A percentile compares a stretch with the other conserved stretches of the same genome.
Evolutionary conservation across 2,113 vertebrate species (phyloP).

Genomic region (Gnathonemus echidnorhynchus): DNA sequence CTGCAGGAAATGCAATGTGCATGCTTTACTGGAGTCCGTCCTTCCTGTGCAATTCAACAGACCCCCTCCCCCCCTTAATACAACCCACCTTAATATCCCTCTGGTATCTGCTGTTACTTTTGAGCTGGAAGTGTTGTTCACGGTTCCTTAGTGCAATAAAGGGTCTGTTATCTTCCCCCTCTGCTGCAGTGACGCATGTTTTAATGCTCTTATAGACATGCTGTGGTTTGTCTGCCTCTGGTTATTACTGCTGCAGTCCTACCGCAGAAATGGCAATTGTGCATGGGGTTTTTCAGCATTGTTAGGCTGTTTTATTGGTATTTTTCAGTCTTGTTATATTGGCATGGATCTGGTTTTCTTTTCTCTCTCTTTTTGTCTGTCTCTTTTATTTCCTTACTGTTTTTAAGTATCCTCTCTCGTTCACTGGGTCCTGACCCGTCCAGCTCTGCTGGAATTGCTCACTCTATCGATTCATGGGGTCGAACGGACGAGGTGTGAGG

Average conservation of each 20-base stretch:
- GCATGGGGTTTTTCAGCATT: slow-evolving; percentile 46
- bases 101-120: not conserved
- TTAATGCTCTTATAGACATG: not conserved
- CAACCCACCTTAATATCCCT: not conserved
- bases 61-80: not conserved
- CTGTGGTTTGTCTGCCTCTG: slow-evolving; percentile 15
- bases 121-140: slow-evolving; percentile 18
- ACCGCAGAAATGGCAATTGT: slow-evolving; percentile 27
- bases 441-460: not conserved
- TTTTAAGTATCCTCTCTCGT: not conserved
- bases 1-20: not conserved
- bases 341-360: not conserved
- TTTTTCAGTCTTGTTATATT: slow-evolving; percentile 7
- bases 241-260: slow-evolving; percentile 34
- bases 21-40: not conserved
- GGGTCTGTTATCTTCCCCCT: slow-evolving; percentile 19
- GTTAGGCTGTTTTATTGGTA: slow-evolving; percentile 9
- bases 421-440: not conserved
- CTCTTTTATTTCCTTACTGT: not conserved
- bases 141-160: not conserved
- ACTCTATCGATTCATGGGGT: not conserved
- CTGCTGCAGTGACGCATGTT: not conserved
- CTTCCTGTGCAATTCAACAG: not conserved
- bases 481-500: not conserved
- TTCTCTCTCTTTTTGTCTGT: not conserved